These are phyloP conservation scores for Etheostoma perlongum DNA, from an alignment of 2,797 vertebrate genomes.

Conservation along the genomic window DNA sequence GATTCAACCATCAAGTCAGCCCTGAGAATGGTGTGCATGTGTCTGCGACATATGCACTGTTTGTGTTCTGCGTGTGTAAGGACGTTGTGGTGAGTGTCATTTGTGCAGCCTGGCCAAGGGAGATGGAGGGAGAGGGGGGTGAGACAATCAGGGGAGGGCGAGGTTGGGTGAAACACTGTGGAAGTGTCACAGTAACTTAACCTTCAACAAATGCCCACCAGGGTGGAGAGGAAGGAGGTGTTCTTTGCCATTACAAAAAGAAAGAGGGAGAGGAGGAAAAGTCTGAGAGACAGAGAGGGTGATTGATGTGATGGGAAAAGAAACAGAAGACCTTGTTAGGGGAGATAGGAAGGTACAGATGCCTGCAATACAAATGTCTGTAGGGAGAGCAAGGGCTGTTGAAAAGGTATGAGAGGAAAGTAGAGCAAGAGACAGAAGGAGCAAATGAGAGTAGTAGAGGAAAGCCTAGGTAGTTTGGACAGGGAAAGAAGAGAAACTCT, in stretches of 20 bases:
- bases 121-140: conserved; percentile 32
- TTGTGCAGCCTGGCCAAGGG: conserved; percentile 31
- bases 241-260: conserved; percentile 54
- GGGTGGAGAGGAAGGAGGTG: conserved; percentile 62
- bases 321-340: conserved; percentile 65
- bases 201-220: conserved; percentile 76
- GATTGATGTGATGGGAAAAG: conserved; percentile 68
- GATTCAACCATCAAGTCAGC: conserved; percentile 70
- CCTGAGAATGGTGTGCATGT: conserved; percentile 5
- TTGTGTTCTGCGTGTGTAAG: conserved; percentile 1
- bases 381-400: conserved; percentile 44
- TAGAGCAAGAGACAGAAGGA: conserved; percentile 32
- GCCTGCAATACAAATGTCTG: conserved; percentile 68
- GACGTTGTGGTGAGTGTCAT: conserved; percentile 47
- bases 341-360: conserved; percentile 58
- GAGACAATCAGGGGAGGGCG: conserved; percentile 36
- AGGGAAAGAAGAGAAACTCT: conserved; percentile 53
- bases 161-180: conserved; percentile 38
- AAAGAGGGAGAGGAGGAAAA: neutral
- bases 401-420: conserved; percentile 56
- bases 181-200: conserved; percentile 80
- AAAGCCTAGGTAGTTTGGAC: conserved; percentile 59
- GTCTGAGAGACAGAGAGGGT: conserved; percentile 25
- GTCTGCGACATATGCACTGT: neutral
- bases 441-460: conserved; percentile 56